Evolutionary conservation across 2,888 invertebrate genomes (phyloP).

Genomic region (Orgyia antiqua): DNA sequence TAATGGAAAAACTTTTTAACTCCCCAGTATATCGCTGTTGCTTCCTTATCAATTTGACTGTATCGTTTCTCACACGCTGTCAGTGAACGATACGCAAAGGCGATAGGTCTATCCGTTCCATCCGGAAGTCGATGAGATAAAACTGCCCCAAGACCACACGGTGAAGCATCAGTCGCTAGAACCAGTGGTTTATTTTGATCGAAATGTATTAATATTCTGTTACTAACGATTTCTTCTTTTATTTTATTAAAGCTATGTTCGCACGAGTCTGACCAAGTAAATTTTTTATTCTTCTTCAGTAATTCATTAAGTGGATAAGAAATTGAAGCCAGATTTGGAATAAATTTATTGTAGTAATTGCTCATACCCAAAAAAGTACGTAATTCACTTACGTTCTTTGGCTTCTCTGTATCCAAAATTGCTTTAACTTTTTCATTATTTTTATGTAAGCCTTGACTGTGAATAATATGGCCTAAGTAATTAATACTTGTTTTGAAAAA

Average conservation of each 20-base stretch:
- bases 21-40: too few relatives aligned
- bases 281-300: slow-evolving; percentile 3
- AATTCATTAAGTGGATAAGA: neutral
- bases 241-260: too few relatives aligned
- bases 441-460: neutral
- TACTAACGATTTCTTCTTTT: slow-evolving; percentile 1
- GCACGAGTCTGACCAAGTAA: too few relatives aligned
- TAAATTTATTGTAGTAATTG: slow-evolving; percentile 5
- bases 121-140: too few relatives aligned
- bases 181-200: neutral
- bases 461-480: slow-evolving; percentile 7
- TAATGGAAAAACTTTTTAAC: too few relatives aligned
- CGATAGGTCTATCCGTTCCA: too few relatives aligned
- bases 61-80: too few relatives aligned
- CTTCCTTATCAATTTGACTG: too few relatives aligned
- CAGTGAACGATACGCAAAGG: too few relatives aligned
- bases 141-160: too few relatives aligned
- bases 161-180: too few relatives aligned
- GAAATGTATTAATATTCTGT: neutral
- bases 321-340: neutral
- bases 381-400: neutral
- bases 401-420: neutral
- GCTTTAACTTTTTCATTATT: neutral
- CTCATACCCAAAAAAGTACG: neutral
- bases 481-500: slow-evolving; percentile 5